Evolutionary conservation across 2,113 vertebrate species (phyloP), one percentile per base, ranked within the genome.

Genomic region (Lichenostomus cassidix): DNA sequence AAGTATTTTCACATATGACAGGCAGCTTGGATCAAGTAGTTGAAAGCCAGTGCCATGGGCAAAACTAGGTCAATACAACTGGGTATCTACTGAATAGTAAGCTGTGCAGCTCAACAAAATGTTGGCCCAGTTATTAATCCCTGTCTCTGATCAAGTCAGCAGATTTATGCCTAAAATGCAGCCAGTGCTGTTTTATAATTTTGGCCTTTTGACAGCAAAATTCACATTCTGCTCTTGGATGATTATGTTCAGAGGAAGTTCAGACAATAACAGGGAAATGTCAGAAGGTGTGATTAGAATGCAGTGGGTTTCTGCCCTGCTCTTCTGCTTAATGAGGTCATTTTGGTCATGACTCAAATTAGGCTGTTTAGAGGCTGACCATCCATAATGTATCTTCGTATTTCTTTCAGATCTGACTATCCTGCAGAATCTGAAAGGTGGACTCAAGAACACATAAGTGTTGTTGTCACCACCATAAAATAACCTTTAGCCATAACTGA

Each of bases 181-280:
- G 90, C 82, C 94, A 90, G 90, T 70, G 92, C 76, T 93, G 41
- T 87, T 96, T 87, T 96, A 91, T 71, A 78, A 82, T 82, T 92
- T 83, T 95, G 96, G 85, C 95, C 80, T 93, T 94, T 87, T 94
- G 96, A 96, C 96, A 95, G 92, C 65, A 93, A 90, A 93, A 90
- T 81, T 93, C 79, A 52, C 76, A 88, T 90, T 92, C 56, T 93
- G 83, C 58, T 87, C 85, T 64, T 81, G 87, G 60, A 88, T 71
- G 73, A 88, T 75, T 81, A 60, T 28, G 39, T 68, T 68, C 85
- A 70, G 88, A 96, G 80, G 68, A 92, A 96, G 90, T 80, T 92
- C 92, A 89, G 60, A 90, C 71, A 92, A 41, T 75, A 74, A 90
- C 0, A 0, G 64, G 60, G 76, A 86, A 64, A 78, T 90, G 80